phyloP scores from a whole-genome alignment of 2,113 vertebrate genomes.

The Scolopax mira region DNA sequence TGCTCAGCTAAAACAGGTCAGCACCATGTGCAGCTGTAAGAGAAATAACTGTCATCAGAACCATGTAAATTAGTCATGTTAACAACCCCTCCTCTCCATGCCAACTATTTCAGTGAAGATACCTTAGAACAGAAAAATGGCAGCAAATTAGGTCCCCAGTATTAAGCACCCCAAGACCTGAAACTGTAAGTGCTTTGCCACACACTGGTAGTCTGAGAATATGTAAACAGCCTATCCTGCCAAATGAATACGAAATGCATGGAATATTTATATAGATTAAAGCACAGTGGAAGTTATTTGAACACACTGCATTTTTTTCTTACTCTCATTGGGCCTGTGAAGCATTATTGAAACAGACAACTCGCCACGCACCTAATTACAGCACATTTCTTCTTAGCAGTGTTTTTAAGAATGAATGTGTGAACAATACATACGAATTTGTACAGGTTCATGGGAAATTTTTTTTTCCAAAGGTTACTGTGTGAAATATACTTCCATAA shows the following conservation, averaged over 20 bases:
- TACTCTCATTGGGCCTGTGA: background rate
- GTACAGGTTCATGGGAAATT: background rate
- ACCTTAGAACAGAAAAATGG: background rate
- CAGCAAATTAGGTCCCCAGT: no score
- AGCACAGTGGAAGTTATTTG: background rate
- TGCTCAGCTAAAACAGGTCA: background rate
- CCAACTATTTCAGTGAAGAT: background rate
- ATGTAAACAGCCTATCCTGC: background rate
- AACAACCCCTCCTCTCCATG: background rate
- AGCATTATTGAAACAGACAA: background rate
- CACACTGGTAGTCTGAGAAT: background rate
- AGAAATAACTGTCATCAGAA: background rate
- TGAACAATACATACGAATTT: background rate
- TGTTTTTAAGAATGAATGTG: background rate
- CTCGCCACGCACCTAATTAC: background rate
- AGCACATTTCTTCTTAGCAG: background rate
- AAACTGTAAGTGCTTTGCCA: background rate
- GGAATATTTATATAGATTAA: background rate
- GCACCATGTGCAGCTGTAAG: background rate
- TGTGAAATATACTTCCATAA: background rate
- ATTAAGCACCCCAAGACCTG: background rate
- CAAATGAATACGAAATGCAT: background rate
- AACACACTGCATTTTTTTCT: background rate
- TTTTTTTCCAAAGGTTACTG: background rate
- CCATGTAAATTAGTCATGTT: accelerated